phyloP scores from a whole-genome alignment of 2,888 invertebrate genomes.

The Polia nebulosa region DNA sequence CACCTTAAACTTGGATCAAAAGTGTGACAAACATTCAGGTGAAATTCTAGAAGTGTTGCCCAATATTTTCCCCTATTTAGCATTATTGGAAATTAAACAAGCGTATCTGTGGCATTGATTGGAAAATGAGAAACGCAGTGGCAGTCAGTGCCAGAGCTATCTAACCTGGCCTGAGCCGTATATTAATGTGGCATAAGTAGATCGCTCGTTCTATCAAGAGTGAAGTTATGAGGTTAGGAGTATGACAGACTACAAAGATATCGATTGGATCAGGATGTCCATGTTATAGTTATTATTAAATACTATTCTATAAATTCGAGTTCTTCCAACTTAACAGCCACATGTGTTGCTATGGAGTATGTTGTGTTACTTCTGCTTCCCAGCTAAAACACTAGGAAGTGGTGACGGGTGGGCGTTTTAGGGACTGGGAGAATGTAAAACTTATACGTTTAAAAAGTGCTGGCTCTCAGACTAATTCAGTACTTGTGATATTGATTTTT shows the following conservation, averaged over 20 bases:
- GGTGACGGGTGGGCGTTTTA: background rate
- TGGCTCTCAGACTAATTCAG: background rate
- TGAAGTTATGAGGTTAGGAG: slow-evolving; percentile 13
- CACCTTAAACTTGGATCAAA: slow-evolving; percentile 22
- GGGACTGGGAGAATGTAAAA: background rate
- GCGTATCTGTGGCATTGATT: slow-evolving; percentile 17
- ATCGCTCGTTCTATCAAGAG: slow-evolving; percentile 2
- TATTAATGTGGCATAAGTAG: slow-evolving; percentile 30
- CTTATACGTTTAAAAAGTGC: background rate
- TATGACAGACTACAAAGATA: background rate
- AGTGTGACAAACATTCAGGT: slow-evolving; percentile 47
- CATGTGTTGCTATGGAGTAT: background rate
- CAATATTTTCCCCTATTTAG: slow-evolving; percentile 51
- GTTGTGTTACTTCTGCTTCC: background rate
- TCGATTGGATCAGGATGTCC: background rate
- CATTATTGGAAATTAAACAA: slow-evolving; percentile 32
- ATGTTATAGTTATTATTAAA: background rate
- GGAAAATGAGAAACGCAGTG: slow-evolving; percentile 32
- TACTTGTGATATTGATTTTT: no score
- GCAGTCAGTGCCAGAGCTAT: slow-evolving; percentile 22
- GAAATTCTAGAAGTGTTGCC: slow-evolving; percentile 50
- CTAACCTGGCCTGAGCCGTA: slow-evolving; percentile 18
- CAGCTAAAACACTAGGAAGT: background rate
- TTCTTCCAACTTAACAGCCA: background rate
- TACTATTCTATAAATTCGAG: background rate